Evolutionary conservation across 92 coral and sea anemone genomes (phyloP).

Genomic region (Umimayanthus chanpuru): DNA sequence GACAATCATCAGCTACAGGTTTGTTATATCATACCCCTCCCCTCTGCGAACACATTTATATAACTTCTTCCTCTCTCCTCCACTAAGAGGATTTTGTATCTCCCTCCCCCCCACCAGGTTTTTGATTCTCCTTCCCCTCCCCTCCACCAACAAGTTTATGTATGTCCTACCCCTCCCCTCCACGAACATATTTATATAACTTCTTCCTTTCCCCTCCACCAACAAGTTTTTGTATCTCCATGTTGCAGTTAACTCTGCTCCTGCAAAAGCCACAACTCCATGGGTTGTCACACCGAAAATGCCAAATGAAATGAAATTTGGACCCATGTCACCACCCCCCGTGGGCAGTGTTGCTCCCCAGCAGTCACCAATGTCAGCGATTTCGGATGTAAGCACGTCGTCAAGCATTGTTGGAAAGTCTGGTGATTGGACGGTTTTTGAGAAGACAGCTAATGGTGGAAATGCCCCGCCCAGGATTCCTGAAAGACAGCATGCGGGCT

Average conservation of each 20-base stretch:
- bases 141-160: not conserved
- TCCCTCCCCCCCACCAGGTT: not conserved
- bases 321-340: slow-evolving; percentile 92
- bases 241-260: slow-evolving; percentile 18
- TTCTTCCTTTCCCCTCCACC: not conserved
- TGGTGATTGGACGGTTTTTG: slow-evolving; percentile 92
- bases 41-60: not conserved
- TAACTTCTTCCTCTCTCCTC: not conserved
- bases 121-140: not conserved
- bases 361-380: slow-evolving; percentile 83
- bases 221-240: not conserved
- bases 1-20: slow-evolving; percentile 30
- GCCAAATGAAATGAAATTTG: slow-evolving; percentile 60
- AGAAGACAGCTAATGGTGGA: slow-evolving; percentile 60
- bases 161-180: not conserved
- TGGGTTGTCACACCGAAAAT: slow-evolving; percentile 88
- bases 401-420: slow-evolving; percentile 89
- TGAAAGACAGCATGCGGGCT: slow-evolving; percentile 97
- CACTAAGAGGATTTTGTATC: slow-evolving; percentile 20
- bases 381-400: slow-evolving; percentile 80
- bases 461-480: slow-evolving; percentile 85
- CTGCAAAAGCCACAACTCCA: slow-evolving; percentile 84
- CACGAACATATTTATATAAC: not conserved
- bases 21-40: not conserved
- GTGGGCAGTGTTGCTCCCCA: slow-evolving; percentile 66